Evolutionary conservation across 2,888 invertebrate genomes (phyloP), one percentile per base, ranked within the genome.

Genomic region (Limnephilus marmoratus): DNA sequence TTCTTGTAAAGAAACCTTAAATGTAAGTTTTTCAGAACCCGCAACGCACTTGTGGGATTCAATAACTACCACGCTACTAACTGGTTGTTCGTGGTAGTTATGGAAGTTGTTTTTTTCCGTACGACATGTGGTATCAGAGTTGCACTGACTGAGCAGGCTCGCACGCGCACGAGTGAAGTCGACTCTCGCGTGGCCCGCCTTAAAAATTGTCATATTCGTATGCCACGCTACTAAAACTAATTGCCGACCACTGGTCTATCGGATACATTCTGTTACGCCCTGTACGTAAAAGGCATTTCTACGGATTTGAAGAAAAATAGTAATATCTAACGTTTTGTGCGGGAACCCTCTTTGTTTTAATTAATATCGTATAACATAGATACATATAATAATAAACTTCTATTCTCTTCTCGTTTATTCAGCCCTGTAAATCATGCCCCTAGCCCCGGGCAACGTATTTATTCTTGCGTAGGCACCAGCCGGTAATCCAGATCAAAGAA

Each of bases 401-500:
- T 9, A 24, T 24, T 68, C 24, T 68, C 24, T 68, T 24, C 68
- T 68, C 68, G 68, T 68, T 68, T 68, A 68, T 68, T 68, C 24
- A 2, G 68, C 68, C 68, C 68, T 68, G 68, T 24, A 68, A 68
- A 68, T 24, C 68, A 68, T 68, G 68, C 68, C 68, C 68, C 68
- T 68, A 9, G 68, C 68, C 68, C 68, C 24, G 68, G 68, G 68
- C 68, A 68, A 24, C 18, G 68, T 68, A 68, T 68, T 68, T 68
- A 68, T 68, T 68, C 68, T 68, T 68, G 68, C 68, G 68, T 68
- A 68, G 68, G 68, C 68, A 68, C 68, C 68, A 68, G 68, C 68
- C 68, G 24, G 68, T 68, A 68, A 68, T 68, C 68, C 68, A 68
- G 68, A 68, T 68, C 68, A 68, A 68, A 68, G 68, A 68, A 68